Percentiles rank a stretch among this genome's conserved stretches.
These are phyloP conservation scores for Bettongia penicillata DNA, from an alignment of 2,113 vertebrate species.

Conservation along the genomic window DNA sequence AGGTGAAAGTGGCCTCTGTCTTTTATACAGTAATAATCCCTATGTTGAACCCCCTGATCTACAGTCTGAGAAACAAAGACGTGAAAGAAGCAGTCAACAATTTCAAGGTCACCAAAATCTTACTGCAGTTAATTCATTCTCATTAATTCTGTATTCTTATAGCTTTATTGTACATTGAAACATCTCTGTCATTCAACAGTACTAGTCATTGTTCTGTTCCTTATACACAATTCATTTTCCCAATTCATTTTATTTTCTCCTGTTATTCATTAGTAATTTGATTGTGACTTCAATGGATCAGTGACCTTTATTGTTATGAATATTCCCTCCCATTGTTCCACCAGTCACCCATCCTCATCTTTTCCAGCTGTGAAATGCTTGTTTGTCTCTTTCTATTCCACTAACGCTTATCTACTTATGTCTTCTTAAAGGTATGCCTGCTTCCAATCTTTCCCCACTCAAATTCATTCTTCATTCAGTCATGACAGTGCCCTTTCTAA, in stretches of 20 bases:
- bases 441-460: neutral
- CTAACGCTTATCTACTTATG: neutral
- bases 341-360: neutral
- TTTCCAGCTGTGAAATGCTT: neutral
- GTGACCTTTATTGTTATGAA: neutral
- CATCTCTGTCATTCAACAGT: neutral
- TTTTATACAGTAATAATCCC: slow-evolving; percentile 32
- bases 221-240: neutral
- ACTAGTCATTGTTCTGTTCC: neutral
- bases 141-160: neutral
- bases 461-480: neutral
- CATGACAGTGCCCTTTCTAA: neutral
- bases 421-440: neutral
- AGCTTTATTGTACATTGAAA: neutral
- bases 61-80: slow-evolving; percentile 39
- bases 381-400: neutral
- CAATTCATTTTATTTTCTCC: neutral
- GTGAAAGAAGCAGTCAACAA: slow-evolving; percentile 21
- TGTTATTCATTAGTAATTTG: neutral
- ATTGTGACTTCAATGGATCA: neutral
- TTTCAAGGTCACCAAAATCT: neutral
- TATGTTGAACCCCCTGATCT: slow-evolving; percentile 46
- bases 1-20: slow-evolving; percentile 24
- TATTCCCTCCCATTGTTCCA: neutral
- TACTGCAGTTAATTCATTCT: neutral